Conservation (phyloP, 2,113 vertebrate genomes). For the Perca schrenkii region DNA sequence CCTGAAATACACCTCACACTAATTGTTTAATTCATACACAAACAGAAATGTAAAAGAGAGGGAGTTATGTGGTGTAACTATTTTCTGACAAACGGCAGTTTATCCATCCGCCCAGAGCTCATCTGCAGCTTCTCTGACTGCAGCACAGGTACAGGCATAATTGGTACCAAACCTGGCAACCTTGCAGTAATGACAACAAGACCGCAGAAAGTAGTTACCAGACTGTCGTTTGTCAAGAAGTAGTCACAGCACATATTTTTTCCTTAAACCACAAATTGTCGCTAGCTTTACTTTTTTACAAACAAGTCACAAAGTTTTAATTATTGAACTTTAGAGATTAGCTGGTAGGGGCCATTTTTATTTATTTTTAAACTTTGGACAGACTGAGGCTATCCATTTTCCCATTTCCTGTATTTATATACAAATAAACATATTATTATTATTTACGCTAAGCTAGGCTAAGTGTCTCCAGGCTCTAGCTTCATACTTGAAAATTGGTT, state of each 20-base stretch:
- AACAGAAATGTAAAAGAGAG: neutral
- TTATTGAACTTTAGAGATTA: neutral
- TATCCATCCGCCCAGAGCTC: neutral
- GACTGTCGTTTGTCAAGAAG: neutral
- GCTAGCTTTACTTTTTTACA: neutral
- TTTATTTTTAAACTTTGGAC: neutral
- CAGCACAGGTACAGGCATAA: neutral
- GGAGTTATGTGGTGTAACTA: neutral
- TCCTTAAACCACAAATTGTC: neutral
- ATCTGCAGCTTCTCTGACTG: neutral
- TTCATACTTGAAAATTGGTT: too few relatives aligned
- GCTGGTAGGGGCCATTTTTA: too few relatives aligned
- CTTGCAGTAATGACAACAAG: neutral
- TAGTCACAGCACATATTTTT: neutral
- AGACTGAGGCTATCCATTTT: neutral
- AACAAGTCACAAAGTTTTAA: neutral
- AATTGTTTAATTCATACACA: neutral
- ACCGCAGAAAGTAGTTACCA: neutral
- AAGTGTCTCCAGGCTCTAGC: neutral
- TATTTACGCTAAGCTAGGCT: constrained; percentile 4
- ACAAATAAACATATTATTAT: too few relatives aligned
- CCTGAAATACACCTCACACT: neutral
- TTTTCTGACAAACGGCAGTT: neutral
- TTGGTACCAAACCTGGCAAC: neutral
- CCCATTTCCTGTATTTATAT: neutral